These are phyloP conservation scores for Argyra leucocephala DNA, from an alignment of 2,888 invertebrate genomes.

Conservation along the genomic window DNA sequence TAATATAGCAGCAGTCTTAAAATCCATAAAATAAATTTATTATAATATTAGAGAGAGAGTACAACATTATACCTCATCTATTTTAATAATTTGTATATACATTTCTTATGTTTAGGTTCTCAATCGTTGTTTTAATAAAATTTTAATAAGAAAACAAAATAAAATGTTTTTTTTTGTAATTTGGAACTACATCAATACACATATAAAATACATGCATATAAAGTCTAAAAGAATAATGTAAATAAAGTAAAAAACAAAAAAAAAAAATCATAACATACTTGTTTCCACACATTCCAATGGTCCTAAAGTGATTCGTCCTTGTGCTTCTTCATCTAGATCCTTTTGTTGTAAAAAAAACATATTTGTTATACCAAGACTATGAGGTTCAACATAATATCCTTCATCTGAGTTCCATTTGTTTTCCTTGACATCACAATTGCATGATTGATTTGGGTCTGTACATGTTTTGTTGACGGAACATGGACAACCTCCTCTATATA, in stretches of 20 bases:
- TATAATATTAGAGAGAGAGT: background rate
- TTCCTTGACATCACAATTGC: conserved; percentile 83
- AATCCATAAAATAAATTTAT: conserved; percentile 1
- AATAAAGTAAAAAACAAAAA: background rate
- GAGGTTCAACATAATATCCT: conserved; percentile 69
- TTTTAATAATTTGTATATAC: background rate
- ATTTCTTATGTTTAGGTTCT: no score
- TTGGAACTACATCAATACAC: no score
- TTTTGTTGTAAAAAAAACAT: conserved; percentile 84
- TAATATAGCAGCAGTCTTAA: background rate
- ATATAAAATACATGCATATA: no score
- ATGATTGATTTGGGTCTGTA: conserved; percentile 68
- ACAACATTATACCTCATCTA: background rate
- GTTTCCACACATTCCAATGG: conserved; percentile 90
- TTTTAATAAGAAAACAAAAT: no score
- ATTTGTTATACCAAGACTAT: conserved; percentile 78
- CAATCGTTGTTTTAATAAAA: no score
- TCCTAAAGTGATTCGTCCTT: conserved; percentile 79
- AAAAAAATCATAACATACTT: conserved; percentile 51
- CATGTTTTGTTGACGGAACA: conserved; percentile 73
- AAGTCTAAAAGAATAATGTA: no score
- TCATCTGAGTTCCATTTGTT: conserved; percentile 84
- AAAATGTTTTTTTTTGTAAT: no score
- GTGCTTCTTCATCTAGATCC: conserved; percentile 70
- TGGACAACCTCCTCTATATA: conserved; percentile 59